These are phyloP conservation scores for Hesperia comma DNA, from an alignment of 2,888 invertebrate genomes.

Conservation along the genomic window DNA sequence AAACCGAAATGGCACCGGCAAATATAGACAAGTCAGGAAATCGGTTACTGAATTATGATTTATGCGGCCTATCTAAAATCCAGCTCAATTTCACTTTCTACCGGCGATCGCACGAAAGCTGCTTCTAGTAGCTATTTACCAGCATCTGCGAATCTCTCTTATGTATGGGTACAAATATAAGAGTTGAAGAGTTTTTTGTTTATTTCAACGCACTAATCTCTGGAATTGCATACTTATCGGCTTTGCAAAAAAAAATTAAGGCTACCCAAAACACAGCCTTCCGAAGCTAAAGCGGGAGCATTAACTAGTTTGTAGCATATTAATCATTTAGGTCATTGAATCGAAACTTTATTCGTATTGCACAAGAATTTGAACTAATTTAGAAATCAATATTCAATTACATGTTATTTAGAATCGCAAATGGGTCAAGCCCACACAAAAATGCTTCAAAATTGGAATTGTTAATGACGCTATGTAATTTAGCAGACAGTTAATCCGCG, in stretches of 20 bases:
- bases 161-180: no score
- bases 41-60: conserved; percentile 25
- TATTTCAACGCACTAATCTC: no score
- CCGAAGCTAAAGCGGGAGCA: no score
- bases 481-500: conserved; percentile 17
- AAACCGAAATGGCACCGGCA: conserved; percentile 40
- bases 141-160: no score
- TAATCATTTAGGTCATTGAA: neutral
- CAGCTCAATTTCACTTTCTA: conserved; percentile 21
- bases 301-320: neutral
- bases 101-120: neutral
- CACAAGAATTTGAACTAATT: conserved; percentile 23
- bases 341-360: conserved; percentile 16
- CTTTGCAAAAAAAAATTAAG: no score
- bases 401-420: conserved; percentile 28
- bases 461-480: conserved; percentile 34
- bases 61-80: conserved; percentile 12
- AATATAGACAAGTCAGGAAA: conserved; percentile 38
- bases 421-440: conserved; percentile 32
- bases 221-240: no score
- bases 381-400: conserved; percentile 27
- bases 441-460: conserved; percentile 30
- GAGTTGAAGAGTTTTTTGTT: no score
- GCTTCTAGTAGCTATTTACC: neutral
- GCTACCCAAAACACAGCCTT: no score